Evolutionary conservation across 2,888 invertebrate genomes (phyloP), one percentile per base, ranked within the genome.

Genomic region (Drosophila pseudotalamancana): DNA sequence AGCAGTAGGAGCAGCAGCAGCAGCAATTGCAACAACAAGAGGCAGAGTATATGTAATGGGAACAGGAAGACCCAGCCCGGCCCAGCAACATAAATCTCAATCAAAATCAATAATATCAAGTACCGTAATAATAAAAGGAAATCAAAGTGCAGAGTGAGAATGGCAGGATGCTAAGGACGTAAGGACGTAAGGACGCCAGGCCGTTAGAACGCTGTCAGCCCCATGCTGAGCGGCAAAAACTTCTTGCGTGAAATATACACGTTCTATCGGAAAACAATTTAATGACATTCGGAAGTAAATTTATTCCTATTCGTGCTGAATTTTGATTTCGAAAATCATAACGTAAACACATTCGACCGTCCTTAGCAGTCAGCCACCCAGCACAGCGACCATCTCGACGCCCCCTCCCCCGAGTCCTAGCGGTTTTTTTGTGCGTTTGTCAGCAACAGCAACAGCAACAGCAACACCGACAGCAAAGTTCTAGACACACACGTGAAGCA

Each of bases 251-350:
- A 88, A 83, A 88, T 83, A 80, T 79, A 83, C 83, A 83, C 88
- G 83, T 83, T 88, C 88, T 86, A 89, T 89, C 89, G 87, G 89
- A 89, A 89, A 90, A 87, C 87, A 87, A 90, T 90, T 90, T 90
- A 89, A 89, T 90, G 90, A 83, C 82, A 88, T 87, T 86, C 89
- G 89, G 90, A 89, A 88, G 89, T 89, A 85, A 89, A 89, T 88
- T 88, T 87, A 89, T 89, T 85, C 82, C 77, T 80, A 77, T 80
- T 87, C 87, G 89, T 89, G 87, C 88, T 89, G 89, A 89, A 88
- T 88, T 89, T 83, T 87, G 89, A 89, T 90, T 89, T 84, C 77
- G 73, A 78, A 87, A 87, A 90, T 83, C 88, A 88, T 80, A 79
- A 76, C 79, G 76, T 78, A 83, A 87, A 81, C 77, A 88, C 78